These are phyloP conservation scores for Linyphia triangularis DNA, from an alignment of 2,888 invertebrate genomes.

Conservation along the genomic window DNA sequence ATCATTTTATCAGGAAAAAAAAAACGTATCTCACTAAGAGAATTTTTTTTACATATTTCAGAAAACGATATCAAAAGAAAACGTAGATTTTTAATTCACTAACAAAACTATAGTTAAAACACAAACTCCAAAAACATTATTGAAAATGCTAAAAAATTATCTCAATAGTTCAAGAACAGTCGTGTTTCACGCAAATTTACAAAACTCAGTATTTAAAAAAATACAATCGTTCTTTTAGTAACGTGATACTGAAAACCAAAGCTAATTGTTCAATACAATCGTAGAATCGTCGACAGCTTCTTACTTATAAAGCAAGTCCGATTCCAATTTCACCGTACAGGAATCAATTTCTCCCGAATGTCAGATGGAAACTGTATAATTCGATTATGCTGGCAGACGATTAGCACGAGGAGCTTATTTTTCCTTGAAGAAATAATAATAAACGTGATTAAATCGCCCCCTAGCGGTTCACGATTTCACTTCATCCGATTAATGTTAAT, in stretches of 20 bases:
- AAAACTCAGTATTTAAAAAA: too few relatives aligned
- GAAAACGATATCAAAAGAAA: too few relatives aligned
- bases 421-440: constrained; percentile 29
- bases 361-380: constrained; percentile 49
- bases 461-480: constrained; percentile 31
- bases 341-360: constrained; percentile 47
- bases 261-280: constrained; percentile 44
- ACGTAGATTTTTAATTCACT: too few relatives aligned
- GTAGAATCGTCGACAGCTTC: constrained; percentile 41
- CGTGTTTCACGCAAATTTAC: background rate
- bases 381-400: constrained; percentile 44
- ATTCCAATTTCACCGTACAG: constrained; percentile 7
- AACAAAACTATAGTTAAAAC: too few relatives aligned
- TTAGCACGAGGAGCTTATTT: background rate
- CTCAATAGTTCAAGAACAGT: background rate
- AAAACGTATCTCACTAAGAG: too few relatives aligned
- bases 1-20: too few relatives aligned
- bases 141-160: background rate
- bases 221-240: background rate
- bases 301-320: background rate
- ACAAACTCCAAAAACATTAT: too few relatives aligned
- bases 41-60: too few relatives aligned
- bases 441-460: constrained; percentile 52
- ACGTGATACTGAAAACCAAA: constrained; percentile 46
- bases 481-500: constrained; percentile 65